Evolutionary conservation across 2,113 vertebrate genomes (phyloP), one percentile per base, ranked within the genome.

Genomic region (Tetraodon nigroviridis): DNA sequence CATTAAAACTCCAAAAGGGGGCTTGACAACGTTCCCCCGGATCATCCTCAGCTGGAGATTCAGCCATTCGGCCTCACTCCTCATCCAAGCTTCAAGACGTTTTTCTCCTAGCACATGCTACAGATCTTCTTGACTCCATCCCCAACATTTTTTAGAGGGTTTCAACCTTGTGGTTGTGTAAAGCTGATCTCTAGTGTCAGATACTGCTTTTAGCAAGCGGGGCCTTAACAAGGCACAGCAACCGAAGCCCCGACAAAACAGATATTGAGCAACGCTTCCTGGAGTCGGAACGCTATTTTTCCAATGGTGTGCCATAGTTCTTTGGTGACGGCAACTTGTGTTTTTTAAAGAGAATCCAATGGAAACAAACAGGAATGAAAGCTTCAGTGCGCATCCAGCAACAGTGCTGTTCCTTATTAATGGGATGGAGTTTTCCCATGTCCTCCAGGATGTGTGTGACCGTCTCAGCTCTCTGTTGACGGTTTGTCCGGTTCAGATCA

Each of bases 261-360:
- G 3, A 19, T 56, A 73, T 81, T 74, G 71, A 79, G 77, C 79
- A 79, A 81, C 58, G 32, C 61, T 66, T 79, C 67, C 71, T 71
- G 64, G 69, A 78, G 51, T 65, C 27, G 49, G 12, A 71, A 75
- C 45, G 64, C 49, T 67, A 69, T 65, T 80, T 80, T 76, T 79
- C 78, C 80, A 69, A 51, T 47, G 40, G 45, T 63, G 58, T 44
- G 50, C 64, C 4, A 29, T 29, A 60, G 32, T n/a, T 19, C 59
- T 75, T 65, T 64, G 51, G 55, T 51, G 50, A 64, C 1, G 6
- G 27, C 46, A 51, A 20, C 52, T 70, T 2, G 11, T 74, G 71
- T 82, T 82, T 82, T 82, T 75, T 54, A 71, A 75, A 76, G 40
- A 64, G 52, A 67, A 61, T 78, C 69, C 54, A 66, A 51, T 69